phyloP scores from a whole-genome alignment of 2,888 invertebrate species.

The Unio delphinus region DNA sequence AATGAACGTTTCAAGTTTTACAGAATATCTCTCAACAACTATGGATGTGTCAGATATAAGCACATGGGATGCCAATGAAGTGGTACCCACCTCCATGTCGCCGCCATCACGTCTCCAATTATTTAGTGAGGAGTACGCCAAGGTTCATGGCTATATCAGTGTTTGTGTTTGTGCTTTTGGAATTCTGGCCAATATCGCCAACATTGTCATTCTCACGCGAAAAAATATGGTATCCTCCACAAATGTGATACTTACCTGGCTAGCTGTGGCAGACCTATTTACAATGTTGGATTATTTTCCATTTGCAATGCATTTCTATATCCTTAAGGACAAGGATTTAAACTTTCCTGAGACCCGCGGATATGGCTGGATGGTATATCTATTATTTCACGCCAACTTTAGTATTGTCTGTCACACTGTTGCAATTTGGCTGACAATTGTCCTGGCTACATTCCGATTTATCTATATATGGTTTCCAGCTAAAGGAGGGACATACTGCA shows the following conservation, averaged over 20 bases:
- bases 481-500: slow-evolving; percentile 86
- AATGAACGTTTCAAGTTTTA: too few relatives aligned
- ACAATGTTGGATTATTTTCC: slow-evolving; percentile 93
- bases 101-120: too few relatives aligned
- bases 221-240: slow-evolving; percentile 93
- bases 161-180: slow-evolving; percentile 91
- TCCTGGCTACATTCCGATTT: slow-evolving; percentile 93
- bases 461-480: slow-evolving; percentile 82
- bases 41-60: too few relatives aligned
- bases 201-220: slow-evolving; percentile 90
- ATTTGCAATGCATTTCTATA: slow-evolving; percentile 82
- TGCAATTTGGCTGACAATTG: slow-evolving; percentile 93
- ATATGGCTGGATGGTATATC: slow-evolving; percentile 71
- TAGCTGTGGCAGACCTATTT: slow-evolving; percentile 91
- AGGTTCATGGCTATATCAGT: slow-evolving; percentile 87
- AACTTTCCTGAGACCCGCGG: slow-evolving; percentile 56
- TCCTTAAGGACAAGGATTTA: slow-evolving; percentile 53
- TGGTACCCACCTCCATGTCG: too few relatives aligned
- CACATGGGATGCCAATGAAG: too few relatives aligned
- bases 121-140: slow-evolving; percentile 53
- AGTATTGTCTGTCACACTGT: slow-evolving; percentile 90
- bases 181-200: slow-evolving; percentile 89
- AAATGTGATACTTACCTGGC: slow-evolving; percentile 87
- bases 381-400: slow-evolving; percentile 87
- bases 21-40: too few relatives aligned